Percentiles rank a stretch among this genome's conserved stretches.
Evolutionary conservation across 2,888 invertebrate genomes (phyloP).

Genomic region (Eudemis profundana): DNA sequence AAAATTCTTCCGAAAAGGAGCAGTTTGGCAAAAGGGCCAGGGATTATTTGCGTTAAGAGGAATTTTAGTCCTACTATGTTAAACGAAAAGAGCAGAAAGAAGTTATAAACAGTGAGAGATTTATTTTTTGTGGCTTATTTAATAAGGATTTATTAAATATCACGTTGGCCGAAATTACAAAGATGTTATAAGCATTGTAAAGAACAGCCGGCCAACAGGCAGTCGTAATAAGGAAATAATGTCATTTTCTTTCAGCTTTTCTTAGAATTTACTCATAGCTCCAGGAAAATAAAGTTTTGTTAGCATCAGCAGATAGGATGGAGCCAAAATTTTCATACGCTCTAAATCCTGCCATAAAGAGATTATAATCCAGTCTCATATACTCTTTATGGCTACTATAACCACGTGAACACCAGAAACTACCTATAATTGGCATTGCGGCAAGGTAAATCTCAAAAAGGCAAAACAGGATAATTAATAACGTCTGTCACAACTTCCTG

Average conservation of each 20-base stretch:
- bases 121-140: not conserved
- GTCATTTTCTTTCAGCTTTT: no score
- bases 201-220: no score
- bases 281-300: no score
- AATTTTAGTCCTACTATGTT: not conserved
- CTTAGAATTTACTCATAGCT: no score
- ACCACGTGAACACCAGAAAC: not conserved
- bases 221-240: no score
- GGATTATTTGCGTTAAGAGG: constrained; percentile 21
- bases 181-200: no score
- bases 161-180: no score
- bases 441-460: constrained; percentile 28
- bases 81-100: constrained; percentile 5
- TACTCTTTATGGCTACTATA: no score
- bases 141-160: not conserved
- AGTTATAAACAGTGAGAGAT: not conserved
- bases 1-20: not conserved
- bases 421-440: constrained; percentile 22
- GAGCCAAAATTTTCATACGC: no score
- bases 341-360: no score
- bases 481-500: constrained; percentile 32
- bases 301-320: no score
- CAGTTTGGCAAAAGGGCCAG: not conserved
- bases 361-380: no score
- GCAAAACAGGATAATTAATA: constrained; percentile 36